Evolutionary conservation across 2,113 vertebrate species (phyloP), one percentile per base, ranked within the genome.

Genomic region (Bambusicola thoracicus): DNA sequence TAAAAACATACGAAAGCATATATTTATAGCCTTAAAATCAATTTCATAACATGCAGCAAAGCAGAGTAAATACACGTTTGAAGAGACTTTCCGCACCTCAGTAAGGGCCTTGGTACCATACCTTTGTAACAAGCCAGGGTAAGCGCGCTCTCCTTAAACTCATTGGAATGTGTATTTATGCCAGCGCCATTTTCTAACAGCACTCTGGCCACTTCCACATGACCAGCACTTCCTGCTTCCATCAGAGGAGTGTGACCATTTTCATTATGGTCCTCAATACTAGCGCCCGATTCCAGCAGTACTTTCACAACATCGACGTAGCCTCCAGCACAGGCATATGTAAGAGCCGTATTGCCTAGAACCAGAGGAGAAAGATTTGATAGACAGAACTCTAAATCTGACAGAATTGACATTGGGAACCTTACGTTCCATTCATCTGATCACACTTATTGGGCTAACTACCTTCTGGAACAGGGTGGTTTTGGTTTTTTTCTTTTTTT

Each of bases 101-200:
- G 36, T n/a, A 44, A 21, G 61, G 51, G 38, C 41, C 40, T 46
- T 38, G 43, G 65, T 30, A 62, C 72, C 6, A 3, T 70, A 99
- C 99, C 99, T 99, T 99, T 99, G 94, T 99, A 99, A 97, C 99
- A 99, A 43, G 99, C 99, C 92, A 99, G 98, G 0, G 99, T 99
- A 83, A 99, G 99, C 2, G 99, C 99, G 18, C 99, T 99, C 98
- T 99, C 99, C 96, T 99, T 99, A 97, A 99, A 99, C 92, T 99
- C 99, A 58, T 99, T 99, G 98, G 99, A 99, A 98, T 99, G 99
- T 43, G 99, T 99, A 89, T 99, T 99, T 92, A 99, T 99, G 95
- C 99, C 99, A 5, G 99, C 99, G 30, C 99, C 99, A 8, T 99
- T 99, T 84, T 99, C 99, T 89, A 99, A 95, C 67, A 99, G 99